Base-by-base conservation (phyloP, 2,888 invertebrate genomes). In the Esperia sulphurella region DNA sequence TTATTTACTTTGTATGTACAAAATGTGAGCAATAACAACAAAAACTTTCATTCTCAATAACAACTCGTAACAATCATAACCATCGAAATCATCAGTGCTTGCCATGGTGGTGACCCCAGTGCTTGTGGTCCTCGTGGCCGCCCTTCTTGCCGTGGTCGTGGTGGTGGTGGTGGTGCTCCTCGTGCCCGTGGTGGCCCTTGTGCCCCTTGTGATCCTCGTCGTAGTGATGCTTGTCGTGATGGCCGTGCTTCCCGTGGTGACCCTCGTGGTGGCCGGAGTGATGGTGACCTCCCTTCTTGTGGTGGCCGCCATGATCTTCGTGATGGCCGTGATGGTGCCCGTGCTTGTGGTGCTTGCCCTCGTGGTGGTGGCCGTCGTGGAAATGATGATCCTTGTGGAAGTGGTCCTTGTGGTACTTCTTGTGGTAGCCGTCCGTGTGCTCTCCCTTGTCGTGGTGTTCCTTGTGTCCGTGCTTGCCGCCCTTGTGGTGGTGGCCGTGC, bases 321-420 rank as follows among this genome's bases (percentile, higher is more conserved):
- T 93, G 93, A 67, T 95, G 93, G 49, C 92, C 92, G 74, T 95
- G 94, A 71, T 94, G 93, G 65, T 94, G 92, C 7, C 93, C 94
- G 66, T 94, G 93, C 72, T 96, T 96, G 76, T 93, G 93, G 77
- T 96, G 95, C 67, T 95, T 94, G 50, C 96, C 96, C 41, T 94
- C 94, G 69, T 95, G 93, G 78, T 96, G 95, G 72, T 93, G 93
- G 66, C 96, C 95, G 70, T 96, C 96, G 75, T 96, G 96, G 91
- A 96, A 96, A 89, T 95, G 95, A 74, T 95, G 95, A 68, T 95
- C 94, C 86, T 96, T 96, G 75, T 95, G 93, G 84, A 94, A 96
- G 79, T 96, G 96, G 65, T 96, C 96, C 79, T 96, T 96, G 83
- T 96, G 95, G 66, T 94, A 92, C 66, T 96, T 95, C 84, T 96